Percentiles rank a stretch among this genome's conserved stretches.
Evolutionary conservation across 2,797 vertebrate genomes (phyloP).

Genomic region (Channa striata): DNA sequence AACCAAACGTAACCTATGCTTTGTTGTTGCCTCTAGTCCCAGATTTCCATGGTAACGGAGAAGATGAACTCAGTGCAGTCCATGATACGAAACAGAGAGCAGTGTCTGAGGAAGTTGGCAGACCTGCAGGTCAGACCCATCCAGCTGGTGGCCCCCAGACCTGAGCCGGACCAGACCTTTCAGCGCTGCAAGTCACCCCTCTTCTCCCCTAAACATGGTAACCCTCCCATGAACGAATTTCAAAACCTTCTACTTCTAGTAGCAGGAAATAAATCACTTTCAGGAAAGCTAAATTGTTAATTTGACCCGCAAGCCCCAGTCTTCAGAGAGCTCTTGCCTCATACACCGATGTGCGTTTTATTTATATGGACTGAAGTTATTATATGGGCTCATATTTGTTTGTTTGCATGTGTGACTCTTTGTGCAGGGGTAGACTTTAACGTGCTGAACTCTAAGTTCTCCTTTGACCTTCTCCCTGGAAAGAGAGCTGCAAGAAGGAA

Average conservation of each 20-base stretch:
- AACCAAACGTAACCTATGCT: not conserved
- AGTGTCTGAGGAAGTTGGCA: constrained; percentile 87
- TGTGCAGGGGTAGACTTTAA: constrained; percentile 90
- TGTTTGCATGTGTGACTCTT: constrained; percentile 2
- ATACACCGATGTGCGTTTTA: no score
- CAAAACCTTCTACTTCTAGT: not conserved
- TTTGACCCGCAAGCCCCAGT: not conserved
- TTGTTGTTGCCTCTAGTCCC: constrained; percentile 78
- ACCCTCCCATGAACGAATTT: not conserved
- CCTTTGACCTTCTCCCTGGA: constrained; percentile 92
- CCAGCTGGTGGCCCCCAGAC: constrained; percentile 89
- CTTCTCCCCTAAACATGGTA: constrained; percentile 94
- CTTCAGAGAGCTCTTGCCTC: not conserved
- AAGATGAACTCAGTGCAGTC: constrained; percentile 88
- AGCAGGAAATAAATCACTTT: not conserved
- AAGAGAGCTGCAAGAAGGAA: constrained; percentile 90
- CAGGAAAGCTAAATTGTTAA: not conserved
- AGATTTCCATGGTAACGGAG: constrained; percentile 87
- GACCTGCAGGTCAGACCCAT: constrained; percentile 87
- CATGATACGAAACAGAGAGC: constrained; percentile 92
- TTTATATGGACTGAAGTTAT: no score
- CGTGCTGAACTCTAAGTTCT: constrained; percentile 90
- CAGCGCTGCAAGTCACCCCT: constrained; percentile 86
- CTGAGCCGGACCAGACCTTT: constrained; percentile 78
- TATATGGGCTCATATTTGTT: constrained; percentile 1